A percentile compares a stretch with the other conserved stretches of the same genome.
Conservation (phyloP, 1,140 invertebrate genomes). For the Ostrea edulis region DNA sequence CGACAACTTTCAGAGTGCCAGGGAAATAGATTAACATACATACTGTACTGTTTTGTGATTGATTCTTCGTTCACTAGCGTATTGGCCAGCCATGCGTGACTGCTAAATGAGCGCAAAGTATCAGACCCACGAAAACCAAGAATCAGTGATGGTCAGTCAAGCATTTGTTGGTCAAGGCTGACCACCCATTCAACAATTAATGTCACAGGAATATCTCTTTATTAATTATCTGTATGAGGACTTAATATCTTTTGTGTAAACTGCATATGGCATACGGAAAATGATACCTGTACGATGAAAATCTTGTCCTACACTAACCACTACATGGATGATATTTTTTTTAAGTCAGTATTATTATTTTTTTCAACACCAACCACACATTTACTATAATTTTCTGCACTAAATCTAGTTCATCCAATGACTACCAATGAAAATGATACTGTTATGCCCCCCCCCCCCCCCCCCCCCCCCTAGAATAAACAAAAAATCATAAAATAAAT, state of each 20-base stretch:
- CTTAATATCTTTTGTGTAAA: constrained; percentile 19
- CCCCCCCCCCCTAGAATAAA: too few relatives aligned
- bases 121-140: constrained; percentile 17
- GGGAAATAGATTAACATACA: constrained; percentile 34
- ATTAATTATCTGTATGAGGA: constrained; percentile 31
- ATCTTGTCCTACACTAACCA: too few relatives aligned
- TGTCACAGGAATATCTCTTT: constrained; percentile 22
- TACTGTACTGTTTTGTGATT: constrained; percentile 16
- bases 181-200: constrained; percentile 21
- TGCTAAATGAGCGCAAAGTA: constrained; percentile 39
- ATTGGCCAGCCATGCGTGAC: constrained; percentile 63
- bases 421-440: too few relatives aligned
- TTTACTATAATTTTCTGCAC: too few relatives aligned
- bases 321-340: too few relatives aligned
- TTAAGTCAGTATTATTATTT: too few relatives aligned
- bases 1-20: constrained; percentile 30
- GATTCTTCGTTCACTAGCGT: constrained; percentile 38
- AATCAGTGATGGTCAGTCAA: constrained; percentile 14
- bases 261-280: background rate
- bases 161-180: constrained; percentile 35
- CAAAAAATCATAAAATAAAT: too few relatives aligned
- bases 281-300: background rate
- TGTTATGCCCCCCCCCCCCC: too few relatives aligned
- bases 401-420: too few relatives aligned
- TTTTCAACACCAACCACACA: too few relatives aligned